These are phyloP conservation scores for Notothenia rossii DNA, from an alignment of 2,113 vertebrate species.

Conservation along the genomic window DNA sequence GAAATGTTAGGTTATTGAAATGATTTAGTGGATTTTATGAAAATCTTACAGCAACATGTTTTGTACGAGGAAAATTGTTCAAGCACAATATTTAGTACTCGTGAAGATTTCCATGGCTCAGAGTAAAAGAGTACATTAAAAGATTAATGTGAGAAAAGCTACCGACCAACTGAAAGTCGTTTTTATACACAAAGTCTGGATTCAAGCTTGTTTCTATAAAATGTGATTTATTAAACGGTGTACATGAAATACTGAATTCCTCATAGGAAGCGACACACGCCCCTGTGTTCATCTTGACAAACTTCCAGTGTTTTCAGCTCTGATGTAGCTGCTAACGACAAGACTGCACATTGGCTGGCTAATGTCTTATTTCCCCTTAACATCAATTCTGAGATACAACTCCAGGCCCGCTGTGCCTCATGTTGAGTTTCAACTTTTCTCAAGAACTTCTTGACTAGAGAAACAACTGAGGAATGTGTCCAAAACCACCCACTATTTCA, in stretches of 20 bases:
- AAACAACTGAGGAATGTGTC: background rate
- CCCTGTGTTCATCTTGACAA: slow-evolving; percentile 19
- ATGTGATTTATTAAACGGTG: slow-evolving; percentile 77
- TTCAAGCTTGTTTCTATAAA: slow-evolving; percentile 72
- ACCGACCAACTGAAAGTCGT: background rate
- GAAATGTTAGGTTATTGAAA: too few relatives aligned
- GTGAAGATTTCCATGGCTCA: too few relatives aligned
- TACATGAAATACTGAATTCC: slow-evolving; percentile 63
- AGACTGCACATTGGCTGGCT: slow-evolving; percentile 3
- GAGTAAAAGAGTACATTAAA: too few relatives aligned
- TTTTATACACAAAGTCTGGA: slow-evolving; percentile 5
- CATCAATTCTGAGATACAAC: too few relatives aligned
- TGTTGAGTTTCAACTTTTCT: background rate
- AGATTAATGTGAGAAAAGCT: background rate
- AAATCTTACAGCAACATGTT: background rate
- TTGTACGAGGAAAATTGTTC: background rate
- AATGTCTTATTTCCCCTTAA: background rate
- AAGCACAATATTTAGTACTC: background rate
- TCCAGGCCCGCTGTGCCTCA: background rate
- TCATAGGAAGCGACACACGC: slow-evolving; percentile 34
- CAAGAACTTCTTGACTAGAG: background rate
- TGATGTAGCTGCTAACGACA: background rate
- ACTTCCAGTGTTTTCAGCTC: background rate
- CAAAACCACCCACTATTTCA: background rate
- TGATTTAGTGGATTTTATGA: background rate